These are phyloP conservation scores for Allobates femoralis DNA, from an alignment of 2,797 vertebrate species.

Conservation along the genomic window DNA sequence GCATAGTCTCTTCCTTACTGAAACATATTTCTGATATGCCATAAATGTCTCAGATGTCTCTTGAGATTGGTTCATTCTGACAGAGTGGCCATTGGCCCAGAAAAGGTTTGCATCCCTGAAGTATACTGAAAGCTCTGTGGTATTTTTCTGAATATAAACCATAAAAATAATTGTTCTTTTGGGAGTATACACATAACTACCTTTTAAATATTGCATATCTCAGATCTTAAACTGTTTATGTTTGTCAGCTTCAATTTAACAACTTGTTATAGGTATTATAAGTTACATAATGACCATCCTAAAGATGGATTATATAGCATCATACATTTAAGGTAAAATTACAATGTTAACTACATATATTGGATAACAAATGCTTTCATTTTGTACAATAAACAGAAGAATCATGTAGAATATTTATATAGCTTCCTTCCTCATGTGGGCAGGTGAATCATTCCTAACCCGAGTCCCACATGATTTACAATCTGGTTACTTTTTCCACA, in stretches of 20 bases:
- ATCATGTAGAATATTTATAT: neutral
- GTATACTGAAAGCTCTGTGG: too few relatives aligned
- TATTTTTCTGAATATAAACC: neutral
- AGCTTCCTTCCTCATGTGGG: conserved; percentile 2
- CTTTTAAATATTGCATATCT: neutral
- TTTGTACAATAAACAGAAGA: neutral
- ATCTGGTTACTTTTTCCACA: conserved; percentile 17
- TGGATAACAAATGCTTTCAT: neutral
- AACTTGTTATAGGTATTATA: neutral
- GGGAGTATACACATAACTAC: neutral
- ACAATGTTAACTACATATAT: neutral
- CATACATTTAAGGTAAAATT: too few relatives aligned
- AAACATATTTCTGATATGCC: too few relatives aligned
- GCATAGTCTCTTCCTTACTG: too few relatives aligned
- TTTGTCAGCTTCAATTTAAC: neutral
- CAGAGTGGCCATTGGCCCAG: too few relatives aligned
- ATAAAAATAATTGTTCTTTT: neutral
- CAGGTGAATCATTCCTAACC: conserved; percentile 52
- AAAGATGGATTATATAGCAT: neutral
- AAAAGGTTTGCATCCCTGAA: too few relatives aligned
- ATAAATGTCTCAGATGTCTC: too few relatives aligned
- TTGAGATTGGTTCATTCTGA: too few relatives aligned
- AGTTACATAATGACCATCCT: neutral
- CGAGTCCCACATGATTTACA: conserved; percentile 46
- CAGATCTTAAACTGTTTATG: neutral